Conservation (phyloP, 2,888 invertebrate species). For the Micropterix aruncella region DNA sequence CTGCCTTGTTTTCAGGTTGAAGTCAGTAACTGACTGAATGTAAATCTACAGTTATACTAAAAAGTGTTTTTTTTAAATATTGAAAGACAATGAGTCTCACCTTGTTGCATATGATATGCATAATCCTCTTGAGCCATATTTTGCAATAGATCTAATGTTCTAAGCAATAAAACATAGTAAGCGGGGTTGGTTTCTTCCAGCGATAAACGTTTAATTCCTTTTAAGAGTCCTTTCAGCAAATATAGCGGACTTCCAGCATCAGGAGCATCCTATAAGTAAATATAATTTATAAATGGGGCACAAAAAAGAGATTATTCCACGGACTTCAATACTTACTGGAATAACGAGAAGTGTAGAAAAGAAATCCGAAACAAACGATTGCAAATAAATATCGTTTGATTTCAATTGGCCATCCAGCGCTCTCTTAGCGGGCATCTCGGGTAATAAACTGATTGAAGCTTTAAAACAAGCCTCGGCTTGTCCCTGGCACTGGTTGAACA, state of each 20-base stretch:
- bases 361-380: slow-evolving; percentile 61
- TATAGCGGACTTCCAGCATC: slow-evolving; percentile 72
- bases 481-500: slow-evolving; percentile 79
- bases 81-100: no score
- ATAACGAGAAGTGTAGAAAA: slow-evolving; percentile 70
- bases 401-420: slow-evolving; percentile 64
- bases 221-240: slow-evolving; percentile 65
- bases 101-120: slow-evolving; percentile 74
- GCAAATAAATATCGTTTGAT: slow-evolving; percentile 56
- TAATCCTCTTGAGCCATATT: slow-evolving; percentile 70
- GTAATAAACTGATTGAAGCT: slow-evolving; percentile 67
- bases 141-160: slow-evolving; percentile 64
- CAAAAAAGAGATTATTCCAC: no score
- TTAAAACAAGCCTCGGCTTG: slow-evolving; percentile 95
- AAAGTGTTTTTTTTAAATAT: no score
- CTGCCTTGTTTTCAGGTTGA: no score
- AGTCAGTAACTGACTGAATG: no score
- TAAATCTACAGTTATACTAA: no score
- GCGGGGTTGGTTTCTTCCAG: slow-evolving; percentile 55
- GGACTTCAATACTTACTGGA: slow-evolving; percentile 60
- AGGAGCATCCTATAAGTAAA: slow-evolving; percentile 60
- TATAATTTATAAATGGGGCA: no score
- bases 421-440: slow-evolving; percentile 55
- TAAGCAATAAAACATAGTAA: slow-evolving; percentile 56
- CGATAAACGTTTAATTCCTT: slow-evolving; percentile 59